phyloP scores from a whole-genome alignment of 2,888 invertebrate species.

The Mesodorylaimus sp. region DNA sequence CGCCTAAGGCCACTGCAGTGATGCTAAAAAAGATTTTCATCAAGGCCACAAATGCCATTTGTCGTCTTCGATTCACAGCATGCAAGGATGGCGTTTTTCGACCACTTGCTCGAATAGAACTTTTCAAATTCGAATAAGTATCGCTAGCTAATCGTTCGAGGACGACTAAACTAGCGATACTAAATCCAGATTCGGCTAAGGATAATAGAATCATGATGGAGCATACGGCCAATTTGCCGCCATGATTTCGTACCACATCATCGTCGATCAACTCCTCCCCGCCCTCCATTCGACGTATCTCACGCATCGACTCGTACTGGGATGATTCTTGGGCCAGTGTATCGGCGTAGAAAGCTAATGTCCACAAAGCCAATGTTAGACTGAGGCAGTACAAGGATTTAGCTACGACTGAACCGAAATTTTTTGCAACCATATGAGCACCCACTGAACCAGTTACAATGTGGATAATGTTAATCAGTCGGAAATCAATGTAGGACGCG shows the following conservation, averaged over 20 bases:
- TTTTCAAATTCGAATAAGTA: too few species aligned
- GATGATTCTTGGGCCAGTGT: too few species aligned
- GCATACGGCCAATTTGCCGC: conserved; percentile 21
- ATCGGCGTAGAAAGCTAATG: conserved; percentile 24
- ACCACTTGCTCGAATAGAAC: too few species aligned
- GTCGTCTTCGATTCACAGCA: too few species aligned
- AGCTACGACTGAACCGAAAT: conserved; percentile 26
- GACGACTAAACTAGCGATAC: too few species aligned
- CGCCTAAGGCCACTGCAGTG: conserved; percentile 21
- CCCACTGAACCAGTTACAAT: conserved; percentile 18
- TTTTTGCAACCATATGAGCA: conserved; percentile 23
- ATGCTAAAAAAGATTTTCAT: conserved; percentile 23
- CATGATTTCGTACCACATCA: conserved; percentile 14
- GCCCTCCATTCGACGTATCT: background rate
- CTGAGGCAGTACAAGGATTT: conserved; percentile 24
- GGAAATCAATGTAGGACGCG: conserved; percentile 24
- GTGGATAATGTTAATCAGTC: conserved; percentile 24
- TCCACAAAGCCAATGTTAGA: conserved; percentile 20
- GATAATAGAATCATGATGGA: conserved; percentile 20
- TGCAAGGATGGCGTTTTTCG: too few species aligned
- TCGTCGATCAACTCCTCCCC: conserved; percentile 17
- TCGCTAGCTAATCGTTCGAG: too few species aligned
- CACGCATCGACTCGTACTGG: background rate
- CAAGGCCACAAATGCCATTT: too few species aligned
- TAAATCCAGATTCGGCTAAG: conserved; percentile 16